These are phyloP conservation scores for Lepus americanus DNA, from an alignment of 2,113 vertebrate species.

Conservation along the genomic window DNA sequence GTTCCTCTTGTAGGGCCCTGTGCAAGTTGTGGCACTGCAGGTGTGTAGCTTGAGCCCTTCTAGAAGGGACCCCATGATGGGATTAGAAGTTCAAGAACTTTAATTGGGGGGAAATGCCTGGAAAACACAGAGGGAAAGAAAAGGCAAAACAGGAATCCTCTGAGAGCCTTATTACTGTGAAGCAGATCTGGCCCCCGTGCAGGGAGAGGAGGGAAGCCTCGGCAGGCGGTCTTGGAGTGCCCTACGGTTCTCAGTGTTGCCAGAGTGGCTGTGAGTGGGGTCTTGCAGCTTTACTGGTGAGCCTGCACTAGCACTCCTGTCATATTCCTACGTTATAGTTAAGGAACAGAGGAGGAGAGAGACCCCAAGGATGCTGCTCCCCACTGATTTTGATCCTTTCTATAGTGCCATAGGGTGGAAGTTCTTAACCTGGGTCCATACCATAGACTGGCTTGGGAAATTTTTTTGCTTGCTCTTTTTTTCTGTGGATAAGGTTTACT, in stretches of 20 bases:
- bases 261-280: neutral
- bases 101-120: neutral
- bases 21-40: constrained; percentile 19
- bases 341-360: neutral
- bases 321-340: neutral
- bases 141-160: neutral
- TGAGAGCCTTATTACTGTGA: neutral
- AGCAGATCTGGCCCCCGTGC: neutral
- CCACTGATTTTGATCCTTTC: neutral
- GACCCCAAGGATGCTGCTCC: neutral
- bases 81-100: constrained; percentile 42
- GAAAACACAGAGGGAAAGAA: constrained; percentile 10
- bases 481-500: constrained; percentile 37
- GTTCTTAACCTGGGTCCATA: neutral
- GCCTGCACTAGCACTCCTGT: neutral
- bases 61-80: neutral
- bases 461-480: constrained; percentile 44
- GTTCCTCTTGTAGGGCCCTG: neutral
- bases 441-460: neutral
- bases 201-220: neutral
- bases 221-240: neutral
- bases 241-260: neutral
- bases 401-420: neutral
- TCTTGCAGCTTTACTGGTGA: neutral
- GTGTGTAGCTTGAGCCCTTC: neutral